These are phyloP conservation scores for Saccopteryx leptura DNA, from an alignment of 2,113 vertebrate species.

Conservation along the genomic window DNA sequence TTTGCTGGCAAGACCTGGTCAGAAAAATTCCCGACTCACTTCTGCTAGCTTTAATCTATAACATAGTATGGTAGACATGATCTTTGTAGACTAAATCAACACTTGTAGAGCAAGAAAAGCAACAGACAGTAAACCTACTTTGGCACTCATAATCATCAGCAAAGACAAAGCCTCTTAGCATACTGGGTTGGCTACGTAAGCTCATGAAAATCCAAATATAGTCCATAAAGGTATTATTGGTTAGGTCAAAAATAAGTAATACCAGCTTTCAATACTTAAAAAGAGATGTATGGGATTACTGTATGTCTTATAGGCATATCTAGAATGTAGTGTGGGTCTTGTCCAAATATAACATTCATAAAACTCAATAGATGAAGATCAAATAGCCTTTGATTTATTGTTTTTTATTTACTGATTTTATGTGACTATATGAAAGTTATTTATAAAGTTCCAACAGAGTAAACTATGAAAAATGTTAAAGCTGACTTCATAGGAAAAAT, in stretches of 20 bases:
- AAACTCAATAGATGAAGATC: neutral
- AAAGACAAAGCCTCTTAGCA: constrained; percentile 20
- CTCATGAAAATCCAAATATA: constrained; percentile 17
- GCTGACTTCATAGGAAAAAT: neutral
- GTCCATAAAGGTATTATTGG: neutral
- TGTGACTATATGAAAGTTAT: neutral
- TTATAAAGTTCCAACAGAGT: neutral
- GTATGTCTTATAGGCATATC: constrained; percentile 13
- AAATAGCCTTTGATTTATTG: neutral
- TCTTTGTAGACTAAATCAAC: neutral
- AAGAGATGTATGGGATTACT: constrained; percentile 47
- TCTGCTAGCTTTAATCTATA: constrained; percentile 45
- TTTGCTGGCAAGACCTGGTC: neutral
- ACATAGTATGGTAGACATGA: neutral
- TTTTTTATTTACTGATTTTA: neutral
- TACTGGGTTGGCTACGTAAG: neutral
- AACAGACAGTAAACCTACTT: neutral
- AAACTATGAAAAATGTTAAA: constrained; percentile 48
- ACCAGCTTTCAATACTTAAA: neutral
- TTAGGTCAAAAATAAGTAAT: neutral
- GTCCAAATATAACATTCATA: neutral
- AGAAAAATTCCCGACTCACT: neutral
- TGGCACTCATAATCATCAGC: neutral
- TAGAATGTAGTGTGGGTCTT: neutral
- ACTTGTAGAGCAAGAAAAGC: neutral